Evolutionary conservation across 2,797 vertebrate genomes (phyloP).

Genomic region (Crypturellus tataupa): DNA sequence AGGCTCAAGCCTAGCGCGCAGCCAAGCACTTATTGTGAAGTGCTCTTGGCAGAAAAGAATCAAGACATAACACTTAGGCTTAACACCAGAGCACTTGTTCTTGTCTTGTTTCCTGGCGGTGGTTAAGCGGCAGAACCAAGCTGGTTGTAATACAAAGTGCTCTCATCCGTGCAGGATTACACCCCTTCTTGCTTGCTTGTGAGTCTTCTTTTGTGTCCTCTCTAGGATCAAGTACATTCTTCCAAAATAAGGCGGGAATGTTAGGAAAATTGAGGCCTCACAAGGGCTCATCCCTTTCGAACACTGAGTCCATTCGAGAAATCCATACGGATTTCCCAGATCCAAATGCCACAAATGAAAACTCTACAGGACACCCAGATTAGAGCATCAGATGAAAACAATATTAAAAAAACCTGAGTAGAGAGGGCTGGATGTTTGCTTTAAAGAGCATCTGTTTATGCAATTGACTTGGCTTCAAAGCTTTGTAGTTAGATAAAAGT

Average conservation of each 20-base stretch:
- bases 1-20: neutral
- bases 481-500: slow-evolving; percentile 57
- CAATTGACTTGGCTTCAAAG: slow-evolving; percentile 57
- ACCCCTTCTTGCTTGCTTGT: neutral
- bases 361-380: slow-evolving; percentile 54
- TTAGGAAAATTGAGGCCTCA: neutral
- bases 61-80: slow-evolving; percentile 44
- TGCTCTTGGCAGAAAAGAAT: slow-evolving; percentile 42
- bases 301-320: neutral
- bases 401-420: neutral
- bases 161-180: slow-evolving; percentile 47
- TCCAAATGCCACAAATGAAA: slow-evolving; percentile 36
- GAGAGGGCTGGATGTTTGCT: slow-evolving; percentile 44
- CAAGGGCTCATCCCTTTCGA: neutral
- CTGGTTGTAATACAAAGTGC: slow-evolving; percentile 46
- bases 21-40: slow-evolving; percentile 34
- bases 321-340: neutral
- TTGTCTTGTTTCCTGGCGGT: slow-evolving; percentile 24
- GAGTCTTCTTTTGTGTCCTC: neutral
- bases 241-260: neutral
- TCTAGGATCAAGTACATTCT: neutral
- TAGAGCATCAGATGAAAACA: slow-evolving; percentile 10
- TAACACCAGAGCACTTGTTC: slow-evolving; percentile 46
- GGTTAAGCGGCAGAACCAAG: slow-evolving; percentile 38
- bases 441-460: slow-evolving; percentile 60